These are phyloP conservation scores for Streblospio benedicti DNA, from an alignment of 1,140 invertebrate species.

Conservation along the genomic window DNA sequence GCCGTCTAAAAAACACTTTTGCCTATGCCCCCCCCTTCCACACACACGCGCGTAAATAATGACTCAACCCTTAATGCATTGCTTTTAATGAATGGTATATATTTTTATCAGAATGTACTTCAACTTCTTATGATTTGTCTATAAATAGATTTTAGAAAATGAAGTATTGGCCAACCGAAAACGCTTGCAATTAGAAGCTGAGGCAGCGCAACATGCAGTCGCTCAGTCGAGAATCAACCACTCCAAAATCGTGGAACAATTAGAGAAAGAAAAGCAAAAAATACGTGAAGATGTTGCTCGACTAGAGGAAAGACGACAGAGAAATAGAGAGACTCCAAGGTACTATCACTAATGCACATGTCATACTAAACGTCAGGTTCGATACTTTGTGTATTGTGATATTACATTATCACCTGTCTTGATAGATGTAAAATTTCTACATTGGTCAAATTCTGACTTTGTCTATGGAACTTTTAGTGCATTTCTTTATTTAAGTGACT, in stretches of 20 bases:
- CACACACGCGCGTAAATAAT: too few relatives aligned
- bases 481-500: too few relatives aligned
- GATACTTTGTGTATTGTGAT: too few relatives aligned
- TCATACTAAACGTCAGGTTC: too few relatives aligned
- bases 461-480: too few relatives aligned
- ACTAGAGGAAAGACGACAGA: slow-evolving; percentile 8
- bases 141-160: slow-evolving; percentile 32
- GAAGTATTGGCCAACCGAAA: slow-evolving; percentile 34
- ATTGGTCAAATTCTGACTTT: too few relatives aligned
- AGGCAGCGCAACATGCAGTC: slow-evolving; percentile 30
- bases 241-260: slow-evolving; percentile 17
- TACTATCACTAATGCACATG: too few relatives aligned
- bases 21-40: too few relatives aligned
- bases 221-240: slow-evolving; percentile 2
- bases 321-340: neutral
- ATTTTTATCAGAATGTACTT: too few relatives aligned
- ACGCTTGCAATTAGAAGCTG: slow-evolving; percentile 28
- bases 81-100: neutral
- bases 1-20: too few relatives aligned
- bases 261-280: slow-evolving; percentile 31
- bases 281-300: slow-evolving; percentile 20
- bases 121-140: neutral
- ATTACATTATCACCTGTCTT: too few relatives aligned
- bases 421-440: too few relatives aligned
- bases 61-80: neutral